These are phyloP conservation scores for Sclerodermus sp. DNA, from an alignment of 2,888 invertebrate species.

Conservation along the genomic window DNA sequence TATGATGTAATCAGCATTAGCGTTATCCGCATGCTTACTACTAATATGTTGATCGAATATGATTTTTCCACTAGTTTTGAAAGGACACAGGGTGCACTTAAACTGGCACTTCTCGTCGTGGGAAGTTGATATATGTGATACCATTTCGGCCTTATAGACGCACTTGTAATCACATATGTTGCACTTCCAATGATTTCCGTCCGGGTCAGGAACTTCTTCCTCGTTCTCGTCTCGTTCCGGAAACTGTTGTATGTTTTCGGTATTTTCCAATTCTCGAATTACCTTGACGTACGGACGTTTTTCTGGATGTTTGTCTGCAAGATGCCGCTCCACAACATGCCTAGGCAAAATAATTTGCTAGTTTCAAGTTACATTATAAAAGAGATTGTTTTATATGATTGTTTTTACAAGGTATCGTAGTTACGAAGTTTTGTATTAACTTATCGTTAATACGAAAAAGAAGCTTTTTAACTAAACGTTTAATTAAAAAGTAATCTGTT, in stretches of 20 bases:
- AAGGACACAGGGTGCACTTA: conserved; percentile 72
- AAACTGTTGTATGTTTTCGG: conserved; percentile 33
- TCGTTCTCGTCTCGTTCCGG: conserved; percentile 41
- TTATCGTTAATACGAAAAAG: too few species aligned
- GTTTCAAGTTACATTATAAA: too few species aligned
- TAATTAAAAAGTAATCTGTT: too few species aligned
- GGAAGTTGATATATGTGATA: conserved; percentile 62
- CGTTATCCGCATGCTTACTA: conserved; percentile 62
- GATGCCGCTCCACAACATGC: conserved; percentile 69
- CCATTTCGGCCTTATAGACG: conserved; percentile 64
- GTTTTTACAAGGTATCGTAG: too few species aligned
- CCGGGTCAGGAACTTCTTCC: conserved; percentile 44
- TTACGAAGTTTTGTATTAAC: too few species aligned
- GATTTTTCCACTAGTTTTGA: conserved; percentile 61
- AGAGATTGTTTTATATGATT: too few species aligned
- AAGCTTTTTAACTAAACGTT: too few species aligned
- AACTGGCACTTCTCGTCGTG: conserved; percentile 72
- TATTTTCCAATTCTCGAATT: conserved; percentile 56
- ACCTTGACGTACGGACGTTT: conserved; percentile 59
- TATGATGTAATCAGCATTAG: conserved; percentile 38
- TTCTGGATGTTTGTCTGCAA: conserved; percentile 65
- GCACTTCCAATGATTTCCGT: conserved; percentile 71
- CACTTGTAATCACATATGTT: conserved; percentile 68
- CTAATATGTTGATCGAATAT: conserved; percentile 66
- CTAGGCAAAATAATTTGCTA: conserved; percentile 36